Evolutionary conservation across 92 coral and sea anemone genomes (phyloP).

Genomic region (Pocillopora meandrina): DNA sequence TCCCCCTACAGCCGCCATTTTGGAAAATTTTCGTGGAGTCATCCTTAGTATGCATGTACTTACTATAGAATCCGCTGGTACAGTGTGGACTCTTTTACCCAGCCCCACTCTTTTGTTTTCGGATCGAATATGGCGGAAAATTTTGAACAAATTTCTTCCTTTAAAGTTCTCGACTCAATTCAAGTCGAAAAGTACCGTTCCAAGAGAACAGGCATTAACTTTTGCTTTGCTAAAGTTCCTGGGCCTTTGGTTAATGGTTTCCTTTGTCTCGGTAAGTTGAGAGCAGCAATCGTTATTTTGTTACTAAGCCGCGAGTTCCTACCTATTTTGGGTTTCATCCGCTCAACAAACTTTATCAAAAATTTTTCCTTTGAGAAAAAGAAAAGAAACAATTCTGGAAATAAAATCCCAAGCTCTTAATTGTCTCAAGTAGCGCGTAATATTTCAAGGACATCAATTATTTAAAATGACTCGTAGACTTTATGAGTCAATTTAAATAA

Average conservation of each 20-base stretch:
- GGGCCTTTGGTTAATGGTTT: conserved; percentile 98
- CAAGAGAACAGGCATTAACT: conserved; percentile 86
- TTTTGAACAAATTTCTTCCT: conserved; percentile 78
- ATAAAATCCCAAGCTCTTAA: too few relatives aligned
- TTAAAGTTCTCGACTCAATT: conserved; percentile 74
- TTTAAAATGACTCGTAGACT: too few relatives aligned
- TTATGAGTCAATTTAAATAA: too few relatives aligned
- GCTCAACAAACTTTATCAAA: too few relatives aligned
- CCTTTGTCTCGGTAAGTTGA: conserved; percentile 83
- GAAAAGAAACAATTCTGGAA: too few relatives aligned
- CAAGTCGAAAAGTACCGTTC: conserved; percentile 90
- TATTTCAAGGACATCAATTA: too few relatives aligned
- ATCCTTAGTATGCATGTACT: conserved; percentile 49
- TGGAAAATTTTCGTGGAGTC: conserved; percentile 71
- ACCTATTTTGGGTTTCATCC: too few relatives aligned
- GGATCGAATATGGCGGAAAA: conserved; percentile 81
- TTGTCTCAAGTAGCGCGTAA: too few relatives aligned
- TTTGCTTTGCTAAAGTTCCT: conserved; percentile 92
- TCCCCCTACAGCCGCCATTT: conserved; percentile 96
- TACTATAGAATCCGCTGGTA: conserved; percentile 17
- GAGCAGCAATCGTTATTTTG: not conserved
- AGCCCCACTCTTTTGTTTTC: not conserved
- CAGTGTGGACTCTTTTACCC: conserved; percentile 10
- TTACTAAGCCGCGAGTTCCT: too few relatives aligned
- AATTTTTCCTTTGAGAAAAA: too few relatives aligned